Base-by-base conservation (phyloP, 2,888 invertebrate genomes). In the Diaprepes abbreviatus region DNA sequence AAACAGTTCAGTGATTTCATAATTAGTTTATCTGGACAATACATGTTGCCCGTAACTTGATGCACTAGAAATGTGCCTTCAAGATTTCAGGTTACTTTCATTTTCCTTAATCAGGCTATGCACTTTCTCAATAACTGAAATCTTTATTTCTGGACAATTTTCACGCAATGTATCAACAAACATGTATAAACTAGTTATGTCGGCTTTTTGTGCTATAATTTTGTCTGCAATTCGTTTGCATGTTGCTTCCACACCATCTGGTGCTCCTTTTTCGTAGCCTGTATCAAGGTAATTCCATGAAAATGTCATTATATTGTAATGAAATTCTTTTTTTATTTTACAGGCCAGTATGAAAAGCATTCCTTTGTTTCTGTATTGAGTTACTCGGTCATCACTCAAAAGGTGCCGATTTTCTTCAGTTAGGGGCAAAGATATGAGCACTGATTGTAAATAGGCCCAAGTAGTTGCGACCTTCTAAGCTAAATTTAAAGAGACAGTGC, bases 181-280 rank as follows among this genome's bases (percentile, higher is more conserved):
- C 10, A 1, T 9, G 4, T 33, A 3, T 9, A 33, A 33, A 33
- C 7, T 33, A 10, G 33, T 33, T 33, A 9, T 9, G 10, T 33
- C 54, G 16, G 10, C 28, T 74, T 77, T 77, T 57, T 58, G 52
- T 66, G 79, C 79, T 19, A 82, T 74, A 3, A 79, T 66, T 71
- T 74, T 54, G 66, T 82, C 78, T 45, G 81, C 80, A 9, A 77
- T 80, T 76, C 80, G 60, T 63, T 83, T 82, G 65, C 79, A 79
- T 3, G 74, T 74, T 16, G 76, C 81, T n/a, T 80, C 79, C 45
- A 81, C 70, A 63, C 80, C 79, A 76, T 80, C 79, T 3, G 80
- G 77, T 45, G 80, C 79, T 17, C 79, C 80, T 60, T 81, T 80
- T 1, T 80, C 79, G 67, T 79, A 79, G 4, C 81, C 80, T 45